phyloP scores from a whole-genome alignment of 2,888 invertebrate species.

The Rotaria magnacalcarata region DNA sequence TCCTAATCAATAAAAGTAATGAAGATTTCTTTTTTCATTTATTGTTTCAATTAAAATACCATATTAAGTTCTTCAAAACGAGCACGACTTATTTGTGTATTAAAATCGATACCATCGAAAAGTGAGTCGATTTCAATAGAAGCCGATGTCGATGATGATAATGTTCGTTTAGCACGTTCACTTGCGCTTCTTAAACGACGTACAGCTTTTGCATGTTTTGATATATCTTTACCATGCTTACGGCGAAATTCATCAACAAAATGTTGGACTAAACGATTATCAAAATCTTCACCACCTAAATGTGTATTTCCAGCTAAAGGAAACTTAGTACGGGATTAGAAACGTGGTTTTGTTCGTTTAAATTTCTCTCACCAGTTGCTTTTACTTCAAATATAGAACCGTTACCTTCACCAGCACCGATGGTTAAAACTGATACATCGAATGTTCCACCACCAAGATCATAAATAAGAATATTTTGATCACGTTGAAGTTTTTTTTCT shows the following conservation, averaged over 20 bases:
- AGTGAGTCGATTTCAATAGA: conserved; percentile 87
- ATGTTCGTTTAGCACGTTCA: conserved; percentile 66
- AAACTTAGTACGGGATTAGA: not conserved
- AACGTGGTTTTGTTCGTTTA: too few relatives aligned
- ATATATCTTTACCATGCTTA: conserved; percentile 59
- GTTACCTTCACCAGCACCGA: conserved; percentile 68
- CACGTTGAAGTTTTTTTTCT: conserved; percentile 62
- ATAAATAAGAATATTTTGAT: conserved; percentile 65
- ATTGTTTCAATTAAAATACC: not conserved
- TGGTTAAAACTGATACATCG: conserved; percentile 87
- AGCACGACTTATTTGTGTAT: conserved; percentile 86
- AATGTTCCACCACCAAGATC: conserved; percentile 81
- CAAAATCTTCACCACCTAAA: conserved; percentile 78
- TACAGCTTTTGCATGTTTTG: conserved; percentile 76
- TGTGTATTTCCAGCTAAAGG: conserved; percentile 76
- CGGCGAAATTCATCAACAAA: conserved; percentile 59
- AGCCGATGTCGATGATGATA: conserved; percentile 63
- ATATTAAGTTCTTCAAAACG: conserved; percentile 93
- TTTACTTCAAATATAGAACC: conserved; percentile 76
- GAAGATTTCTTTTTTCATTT: not conserved
- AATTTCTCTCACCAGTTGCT: conserved; percentile 66
- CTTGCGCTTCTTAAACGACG: conserved; percentile 86
- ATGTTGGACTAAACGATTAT: conserved; percentile 59
- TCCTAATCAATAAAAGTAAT: conserved; percentile 61
- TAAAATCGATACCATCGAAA: conserved; percentile 89